Base-by-base conservation (phyloP, 1,140 invertebrate genomes). In the Macrotrachela quadricornifera region DNA sequence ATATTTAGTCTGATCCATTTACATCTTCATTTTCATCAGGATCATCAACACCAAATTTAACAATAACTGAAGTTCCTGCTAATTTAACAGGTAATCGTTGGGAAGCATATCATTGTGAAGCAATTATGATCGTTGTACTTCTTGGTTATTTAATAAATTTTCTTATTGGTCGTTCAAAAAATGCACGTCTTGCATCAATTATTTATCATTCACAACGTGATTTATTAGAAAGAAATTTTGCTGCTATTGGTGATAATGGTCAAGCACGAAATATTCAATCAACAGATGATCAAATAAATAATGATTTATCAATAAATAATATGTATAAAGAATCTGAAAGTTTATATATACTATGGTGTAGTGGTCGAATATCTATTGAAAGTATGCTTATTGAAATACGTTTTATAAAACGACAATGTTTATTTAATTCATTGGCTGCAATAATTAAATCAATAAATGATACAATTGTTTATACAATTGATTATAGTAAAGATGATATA, bases 61-160 rank as follows among this genome's bases (percentile, higher is more conserved):
- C 2, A 30, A 30, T 30, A 4, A 30, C 21, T 4, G 8, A 30
- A 30, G 21, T 30, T 4, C 21, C 21, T 30, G 21, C 21, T 30
- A 30, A 30, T 30, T 30, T 30, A 30, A 30, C 21, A 30, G 21
- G 21, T 30, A 30, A 4, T 30, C 21, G 10, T 64, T 96, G 90
- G 91, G 85, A 94, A 59, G 88, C 83, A 56, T 96, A 91, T 68
- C 92, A 90, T 72, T 69, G 95, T 57, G 92, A 97, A 68, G 85
- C 90, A 62, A 64, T 95, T 10, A 83, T 95, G 77, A 74, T 92
- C 8, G 76, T 78, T 46, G 80, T 87, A 8, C 71, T 96, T 0
- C 64, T 84, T 14, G 78, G 90, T 0, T 99, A 99, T 66, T 87
- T 92, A 56, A 71, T 88, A 9, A 94, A 92, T 64, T 97, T 91